These are phyloP conservation scores for Shinisaurus crocodilurus DNA, from an alignment of 2,113 vertebrate genomes.

Conservation along the genomic window DNA sequence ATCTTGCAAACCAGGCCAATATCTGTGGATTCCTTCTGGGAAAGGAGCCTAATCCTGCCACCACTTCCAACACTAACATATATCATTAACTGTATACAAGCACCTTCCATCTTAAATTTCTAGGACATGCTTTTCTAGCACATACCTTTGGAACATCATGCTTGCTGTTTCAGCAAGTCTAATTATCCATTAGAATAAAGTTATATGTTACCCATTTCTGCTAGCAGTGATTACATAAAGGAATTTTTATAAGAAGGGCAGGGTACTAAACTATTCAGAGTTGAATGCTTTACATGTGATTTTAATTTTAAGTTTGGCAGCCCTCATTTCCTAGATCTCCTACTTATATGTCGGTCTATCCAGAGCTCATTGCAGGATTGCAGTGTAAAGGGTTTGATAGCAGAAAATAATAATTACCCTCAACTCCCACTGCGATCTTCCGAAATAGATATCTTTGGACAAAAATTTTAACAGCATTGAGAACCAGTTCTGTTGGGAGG, in stretches of 20 bases:
- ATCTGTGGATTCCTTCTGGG: neutral
- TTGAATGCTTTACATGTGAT: slow-evolving; percentile 13
- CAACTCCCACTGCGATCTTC: slow-evolving; percentile 11
- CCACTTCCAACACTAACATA: neutral
- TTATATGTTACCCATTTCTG: slow-evolving; percentile 45
- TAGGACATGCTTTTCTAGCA: slow-evolving; percentile 12
- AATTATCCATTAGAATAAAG: neutral
- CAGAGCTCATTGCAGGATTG: neutral
- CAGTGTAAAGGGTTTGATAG: slow-evolving; percentile 25
- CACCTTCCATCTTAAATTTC: neutral
- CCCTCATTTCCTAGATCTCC: slow-evolving; percentile 11
- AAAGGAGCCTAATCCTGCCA: neutral
- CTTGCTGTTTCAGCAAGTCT: slow-evolving; percentile 20
- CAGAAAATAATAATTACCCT: neutral
- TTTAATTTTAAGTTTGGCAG: slow-evolving; percentile 37
- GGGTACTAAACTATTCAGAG: slow-evolving; percentile 23
- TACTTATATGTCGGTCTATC: neutral
- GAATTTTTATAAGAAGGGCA: neutral
- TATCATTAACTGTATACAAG: neutral
- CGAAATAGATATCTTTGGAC: neutral
- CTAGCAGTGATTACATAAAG: neutral
- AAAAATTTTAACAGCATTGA: neutral
- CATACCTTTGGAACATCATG: neutral
- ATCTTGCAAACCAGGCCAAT: neutral
- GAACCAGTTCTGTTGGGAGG: neutral